Evolutionary conservation across 2,113 vertebrate species (phyloP), one percentile per base, ranked within the genome.

Genomic region (Clarias macrocephalus): DNA sequence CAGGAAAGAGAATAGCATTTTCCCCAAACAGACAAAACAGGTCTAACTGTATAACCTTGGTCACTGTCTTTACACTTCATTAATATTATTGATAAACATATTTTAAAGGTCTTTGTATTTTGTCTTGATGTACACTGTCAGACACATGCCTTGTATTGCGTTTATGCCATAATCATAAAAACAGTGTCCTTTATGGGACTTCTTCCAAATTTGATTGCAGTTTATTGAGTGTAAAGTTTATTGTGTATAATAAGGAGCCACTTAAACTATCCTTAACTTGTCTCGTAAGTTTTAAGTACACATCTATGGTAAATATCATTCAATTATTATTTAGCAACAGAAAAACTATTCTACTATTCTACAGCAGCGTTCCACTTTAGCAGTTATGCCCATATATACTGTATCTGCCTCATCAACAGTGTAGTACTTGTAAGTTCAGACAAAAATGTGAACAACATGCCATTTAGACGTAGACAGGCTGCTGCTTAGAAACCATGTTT

Each of bases 401-500:
- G 25, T 80, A 25, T 72, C 62, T 60, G 18, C 23, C 28, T 9
- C 28, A 48, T 81, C 33, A 73, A 63, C 66, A 80, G 62, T 65
- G 48, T 59, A 68, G 12, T 80, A 54, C 60, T n/a, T 33, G 42
- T 48, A 86, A 60, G 62, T 57, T n/a, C 21, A 73, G 13, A 68
- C 48, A 84, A 86, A 80, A 54, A 81, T 62, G 70, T 86, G 77
- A 85, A 19, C 57, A 85, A 72, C 72, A 10, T 59, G 62, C 81
- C n/a, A 75, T 89, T 88, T 86, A 87, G 79, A 85, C 65, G 80
- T 73, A 85, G 77, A 90, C 84, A 70, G 59, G 85, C 48, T 62
- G 85, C 85, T 87, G 88, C 91, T 85, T 86, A 84, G 92, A 90
- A 86, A 88, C 60, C 62, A 75, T 65, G 28, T 70, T 77, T 88